These are phyloP conservation scores for Anthonomus grandis DNA, from an alignment of 1,140 invertebrate genomes.

Conservation along the genomic window DNA sequence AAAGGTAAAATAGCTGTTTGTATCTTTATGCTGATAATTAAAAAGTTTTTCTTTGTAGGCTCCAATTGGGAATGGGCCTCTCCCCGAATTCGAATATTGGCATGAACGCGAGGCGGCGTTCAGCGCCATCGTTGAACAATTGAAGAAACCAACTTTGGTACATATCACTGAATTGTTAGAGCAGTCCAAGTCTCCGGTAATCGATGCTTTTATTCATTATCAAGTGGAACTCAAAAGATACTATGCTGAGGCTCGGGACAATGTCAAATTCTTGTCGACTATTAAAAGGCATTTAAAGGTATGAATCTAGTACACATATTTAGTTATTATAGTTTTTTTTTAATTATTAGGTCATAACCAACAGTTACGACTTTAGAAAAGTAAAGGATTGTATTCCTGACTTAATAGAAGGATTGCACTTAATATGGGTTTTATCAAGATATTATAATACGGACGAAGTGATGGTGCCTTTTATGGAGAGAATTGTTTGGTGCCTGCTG, in stretches of 20 bases:
- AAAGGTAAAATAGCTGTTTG: conserved; percentile 51
- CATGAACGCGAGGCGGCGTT: conserved; percentile 70
- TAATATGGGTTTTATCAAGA: conserved; percentile 79
- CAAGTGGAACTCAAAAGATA: conserved; percentile 61
- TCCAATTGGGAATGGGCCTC: conserved; percentile 67
- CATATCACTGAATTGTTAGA: conserved; percentile 58
- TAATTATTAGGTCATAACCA: conserved; percentile 30
- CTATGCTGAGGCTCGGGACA: conserved; percentile 78
- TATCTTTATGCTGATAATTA: neutral
- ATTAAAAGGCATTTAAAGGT: conserved; percentile 77
- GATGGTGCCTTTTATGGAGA: conserved; percentile 73
- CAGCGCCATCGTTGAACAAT: conserved; percentile 73
- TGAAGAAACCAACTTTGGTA: conserved; percentile 66
- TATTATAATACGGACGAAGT: conserved; percentile 70
- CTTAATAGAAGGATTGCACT: conserved; percentile 75
- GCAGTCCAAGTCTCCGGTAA: conserved; percentile 50
- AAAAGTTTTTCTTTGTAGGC: conserved; percentile 31
- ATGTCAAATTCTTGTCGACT: conserved; percentile 78
- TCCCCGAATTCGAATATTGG: conserved; percentile 83
- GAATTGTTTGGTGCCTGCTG: conserved; percentile 76
- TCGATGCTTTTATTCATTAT: conserved; percentile 54
- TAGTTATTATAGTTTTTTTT: neutral
- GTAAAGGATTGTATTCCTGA: conserved; percentile 70
- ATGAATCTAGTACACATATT: conserved; percentile 28
- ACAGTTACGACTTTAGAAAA: conserved; percentile 61